These are phyloP conservation scores for Cetoscarus ocellatus DNA, from an alignment of 2,797 vertebrate species.

Conservation along the genomic window DNA sequence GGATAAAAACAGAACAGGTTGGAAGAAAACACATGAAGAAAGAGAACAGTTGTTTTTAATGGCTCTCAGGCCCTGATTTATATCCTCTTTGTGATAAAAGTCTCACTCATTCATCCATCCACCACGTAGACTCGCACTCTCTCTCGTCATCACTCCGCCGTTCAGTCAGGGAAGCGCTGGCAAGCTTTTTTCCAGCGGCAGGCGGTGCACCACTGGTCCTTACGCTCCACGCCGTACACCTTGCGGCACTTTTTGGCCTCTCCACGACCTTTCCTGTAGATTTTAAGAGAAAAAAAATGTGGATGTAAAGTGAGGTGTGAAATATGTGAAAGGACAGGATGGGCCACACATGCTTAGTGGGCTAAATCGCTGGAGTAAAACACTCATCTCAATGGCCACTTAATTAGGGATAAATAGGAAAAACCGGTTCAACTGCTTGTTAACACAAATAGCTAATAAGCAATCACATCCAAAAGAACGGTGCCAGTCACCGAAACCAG, in stretches of 20 bases:
- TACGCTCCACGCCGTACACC: slow-evolving; percentile 92
- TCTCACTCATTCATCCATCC: slow-evolving; percentile 57
- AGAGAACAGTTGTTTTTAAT: slow-evolving; percentile 56
- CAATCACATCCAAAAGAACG: too few species aligned
- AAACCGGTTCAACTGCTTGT: too few species aligned
- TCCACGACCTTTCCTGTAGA: slow-evolving; percentile 88
- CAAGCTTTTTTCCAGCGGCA: slow-evolving; percentile 96
- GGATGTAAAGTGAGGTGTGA: background rate
- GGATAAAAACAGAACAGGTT: slow-evolving; percentile 55
- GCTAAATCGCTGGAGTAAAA: slow-evolving; percentile 3
- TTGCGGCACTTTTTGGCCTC: slow-evolving; percentile 95
- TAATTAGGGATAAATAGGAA: too few species aligned
- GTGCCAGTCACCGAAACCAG: too few species aligned
- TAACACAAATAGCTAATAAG: too few species aligned
- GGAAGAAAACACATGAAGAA: slow-evolving; percentile 59
- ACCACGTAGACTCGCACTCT: slow-evolving; percentile 36
- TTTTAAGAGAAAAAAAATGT: background rate
- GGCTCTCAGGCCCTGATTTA: slow-evolving; percentile 58
- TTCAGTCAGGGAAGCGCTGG: slow-evolving; percentile 92
- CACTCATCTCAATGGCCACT: too few species aligned
- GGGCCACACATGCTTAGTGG: background rate
- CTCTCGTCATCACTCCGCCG: slow-evolving; percentile 42
- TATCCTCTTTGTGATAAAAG: slow-evolving; percentile 65
- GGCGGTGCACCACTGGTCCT: slow-evolving; percentile 94
- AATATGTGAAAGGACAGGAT: background rate